These are phyloP conservation scores for Lacerta viridis DNA, from an alignment of 2,797 vertebrate species.

Conservation along the genomic window DNA sequence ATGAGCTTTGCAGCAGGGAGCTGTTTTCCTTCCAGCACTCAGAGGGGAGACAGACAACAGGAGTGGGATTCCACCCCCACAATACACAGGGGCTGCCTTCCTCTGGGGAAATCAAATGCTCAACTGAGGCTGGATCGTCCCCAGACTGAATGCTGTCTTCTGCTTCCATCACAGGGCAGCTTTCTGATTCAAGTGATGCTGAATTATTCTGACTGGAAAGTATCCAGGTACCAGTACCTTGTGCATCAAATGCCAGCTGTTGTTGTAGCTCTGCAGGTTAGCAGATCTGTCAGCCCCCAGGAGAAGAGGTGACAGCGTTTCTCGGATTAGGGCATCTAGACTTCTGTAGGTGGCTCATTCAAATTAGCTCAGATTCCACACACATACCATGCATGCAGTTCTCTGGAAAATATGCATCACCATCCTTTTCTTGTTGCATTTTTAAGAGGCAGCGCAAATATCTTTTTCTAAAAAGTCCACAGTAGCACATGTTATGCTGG, in stretches of 20 bases:
- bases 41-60: not conserved
- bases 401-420: not conserved
- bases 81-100: not conserved
- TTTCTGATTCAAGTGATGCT: slow-evolving; percentile 50
- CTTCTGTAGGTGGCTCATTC: not conserved
- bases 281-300: no score
- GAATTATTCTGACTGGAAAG: slow-evolving; percentile 68
- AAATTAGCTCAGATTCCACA: not conserved
- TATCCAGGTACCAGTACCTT: slow-evolving; percentile 29
- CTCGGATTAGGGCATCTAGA: no score
- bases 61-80: not conserved
- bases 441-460: slow-evolving; percentile 13
- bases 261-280: no score
- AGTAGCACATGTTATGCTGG: slow-evolving; percentile 46
- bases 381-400: not conserved
- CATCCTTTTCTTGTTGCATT: slow-evolving; percentile 24
- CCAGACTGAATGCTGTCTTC: not conserved
- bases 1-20: no score
- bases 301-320: no score
- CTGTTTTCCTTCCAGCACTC: no score
- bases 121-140: not conserved
- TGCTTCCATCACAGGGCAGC: slow-evolving; percentile 16
- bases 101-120: not conserved
- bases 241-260: no score
- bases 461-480: slow-evolving; percentile 6